Evolutionary conservation across 2,113 vertebrate species (phyloP).

Genomic region (Trichomycterus rosablanca): DNA sequence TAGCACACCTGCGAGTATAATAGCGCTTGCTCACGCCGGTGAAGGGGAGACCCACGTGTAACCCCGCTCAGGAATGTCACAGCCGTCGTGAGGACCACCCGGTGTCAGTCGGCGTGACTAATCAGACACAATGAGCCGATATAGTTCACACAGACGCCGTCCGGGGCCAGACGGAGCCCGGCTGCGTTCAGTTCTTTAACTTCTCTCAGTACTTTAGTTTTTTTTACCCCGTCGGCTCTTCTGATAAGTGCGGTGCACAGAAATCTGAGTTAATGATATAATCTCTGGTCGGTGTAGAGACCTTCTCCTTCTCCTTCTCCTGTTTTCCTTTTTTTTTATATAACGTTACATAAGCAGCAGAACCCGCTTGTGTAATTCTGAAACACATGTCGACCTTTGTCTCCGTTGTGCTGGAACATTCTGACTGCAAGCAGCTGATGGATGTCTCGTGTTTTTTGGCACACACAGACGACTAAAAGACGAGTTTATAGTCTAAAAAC

Average conservation of each 20-base stretch:
- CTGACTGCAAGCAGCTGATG: not conserved
- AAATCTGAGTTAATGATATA: conserved; percentile 43
- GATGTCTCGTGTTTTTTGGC: no score
- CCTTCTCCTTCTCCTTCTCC: conserved; percentile 16
- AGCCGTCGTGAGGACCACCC: conserved; percentile 26
- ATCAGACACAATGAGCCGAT: conserved; percentile 17
- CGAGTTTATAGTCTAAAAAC: no score
- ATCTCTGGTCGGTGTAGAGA: conserved; percentile 14
- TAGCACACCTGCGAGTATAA: conserved; percentile 33
- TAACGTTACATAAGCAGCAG: conserved; percentile 27
- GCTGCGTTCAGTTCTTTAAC: not conserved
- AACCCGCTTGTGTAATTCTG: conserved; percentile 37
- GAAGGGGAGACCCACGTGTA: conserved; percentile 30
- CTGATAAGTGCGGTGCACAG: no score
- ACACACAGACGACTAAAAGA: no score
- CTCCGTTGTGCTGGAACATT: conserved; percentile 1
- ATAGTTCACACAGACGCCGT: conserved; percentile 12
- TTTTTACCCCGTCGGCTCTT: no score
- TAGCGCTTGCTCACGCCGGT: conserved; percentile 13
- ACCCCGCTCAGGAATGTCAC: conserved; percentile 43
- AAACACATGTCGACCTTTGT: conserved; percentile 34
- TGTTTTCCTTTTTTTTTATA: no score
- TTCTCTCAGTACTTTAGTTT: not conserved
- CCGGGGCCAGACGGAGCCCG: not conserved
- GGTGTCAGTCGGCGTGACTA: conserved; percentile 21